Conservation (phyloP, 2,113 vertebrate genomes). For the Pardalotus punctatus region DNA sequence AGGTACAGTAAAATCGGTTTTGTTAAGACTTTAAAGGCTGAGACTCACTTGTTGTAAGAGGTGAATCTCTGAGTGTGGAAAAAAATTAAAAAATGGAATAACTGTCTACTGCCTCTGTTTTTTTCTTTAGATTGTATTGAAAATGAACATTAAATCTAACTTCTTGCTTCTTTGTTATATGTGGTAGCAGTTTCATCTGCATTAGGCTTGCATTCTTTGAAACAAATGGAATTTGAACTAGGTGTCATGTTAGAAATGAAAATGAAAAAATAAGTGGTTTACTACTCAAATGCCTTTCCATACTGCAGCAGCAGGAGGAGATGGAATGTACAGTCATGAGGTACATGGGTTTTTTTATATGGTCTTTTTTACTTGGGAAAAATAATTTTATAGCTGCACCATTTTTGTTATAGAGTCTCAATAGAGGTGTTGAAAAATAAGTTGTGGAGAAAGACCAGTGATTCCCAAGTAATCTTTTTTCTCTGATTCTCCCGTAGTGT, state of each 20-base stretch:
- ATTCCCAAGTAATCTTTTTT: neutral
- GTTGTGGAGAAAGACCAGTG: neutral
- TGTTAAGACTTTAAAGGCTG: neutral
- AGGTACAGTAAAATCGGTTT: neutral
- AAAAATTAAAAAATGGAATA: neutral
- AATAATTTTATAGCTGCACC: neutral
- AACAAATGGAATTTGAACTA: neutral
- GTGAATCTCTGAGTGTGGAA: neutral
- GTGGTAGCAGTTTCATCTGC: neutral
- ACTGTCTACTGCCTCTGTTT: neutral
- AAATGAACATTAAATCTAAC: neutral
- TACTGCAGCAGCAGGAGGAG: conserved; percentile 8
- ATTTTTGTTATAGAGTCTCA: neutral
- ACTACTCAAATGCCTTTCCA: neutral
- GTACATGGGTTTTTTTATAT: neutral
- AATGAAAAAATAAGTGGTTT: neutral
- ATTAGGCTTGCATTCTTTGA: neutral
- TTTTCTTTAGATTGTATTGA: neutral
- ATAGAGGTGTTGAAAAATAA: neutral
- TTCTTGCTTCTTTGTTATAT: neutral
- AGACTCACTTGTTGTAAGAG: neutral
- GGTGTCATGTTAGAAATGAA: neutral
- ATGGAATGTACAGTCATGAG: neutral
- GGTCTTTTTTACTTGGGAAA: neutral
- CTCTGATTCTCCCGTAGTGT: neutral